Conservation (phyloP, 92 coral and sea anemone genomes). For the Parazoanthus atlanticus region DNA sequence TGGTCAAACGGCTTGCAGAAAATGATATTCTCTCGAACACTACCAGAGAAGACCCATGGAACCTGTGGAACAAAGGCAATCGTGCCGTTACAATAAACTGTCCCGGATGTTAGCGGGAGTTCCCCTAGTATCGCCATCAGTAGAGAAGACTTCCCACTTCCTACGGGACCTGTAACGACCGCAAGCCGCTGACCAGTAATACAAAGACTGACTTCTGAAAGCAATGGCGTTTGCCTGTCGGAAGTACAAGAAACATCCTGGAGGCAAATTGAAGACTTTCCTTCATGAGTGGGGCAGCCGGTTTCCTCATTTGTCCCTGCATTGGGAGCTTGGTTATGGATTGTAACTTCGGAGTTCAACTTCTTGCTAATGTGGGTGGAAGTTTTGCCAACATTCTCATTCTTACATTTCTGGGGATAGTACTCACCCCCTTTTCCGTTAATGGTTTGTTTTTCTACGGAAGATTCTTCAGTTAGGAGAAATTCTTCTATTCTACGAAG, state of each 20-base stretch:
- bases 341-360: not conserved
- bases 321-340: not conserved
- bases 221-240: not conserved
- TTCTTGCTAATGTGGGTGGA: not conserved
- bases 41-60: conserved; percentile 14
- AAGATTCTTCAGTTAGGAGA: not conserved
- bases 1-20: not conserved
- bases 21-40: not conserved
- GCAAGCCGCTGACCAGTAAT: not conserved
- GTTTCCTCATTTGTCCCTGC: not conserved
- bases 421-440: not conserved
- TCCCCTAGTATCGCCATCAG: not conserved
- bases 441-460: not conserved
- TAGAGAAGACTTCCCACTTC: not conserved
- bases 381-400: not conserved
- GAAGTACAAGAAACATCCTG: not conserved
- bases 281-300: not conserved
- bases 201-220: not conserved
- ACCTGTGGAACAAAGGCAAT: not conserved
- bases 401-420: not conserved
- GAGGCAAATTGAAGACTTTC: not conserved
- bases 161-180: not conserved
- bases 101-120: not conserved
- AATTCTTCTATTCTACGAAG: not conserved
- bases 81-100: not conserved